Conservation (phyloP, 2,113 vertebrate genomes). For the Climacteris rufus region DNA sequence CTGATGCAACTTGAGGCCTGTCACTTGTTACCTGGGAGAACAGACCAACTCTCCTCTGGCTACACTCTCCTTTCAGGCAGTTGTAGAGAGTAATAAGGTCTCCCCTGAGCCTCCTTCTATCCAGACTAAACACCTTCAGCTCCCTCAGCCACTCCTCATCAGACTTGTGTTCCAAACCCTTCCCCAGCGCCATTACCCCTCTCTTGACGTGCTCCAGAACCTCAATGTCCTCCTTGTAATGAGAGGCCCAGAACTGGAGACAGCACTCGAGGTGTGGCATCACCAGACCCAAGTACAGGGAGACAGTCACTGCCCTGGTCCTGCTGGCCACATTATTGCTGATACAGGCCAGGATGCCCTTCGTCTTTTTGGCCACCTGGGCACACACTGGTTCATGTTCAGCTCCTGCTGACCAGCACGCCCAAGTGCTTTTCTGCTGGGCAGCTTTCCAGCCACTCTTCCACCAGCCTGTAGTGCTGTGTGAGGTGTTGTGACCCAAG, state of each 20-base stretch:
- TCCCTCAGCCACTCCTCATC: neutral
- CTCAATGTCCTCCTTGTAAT: neutral
- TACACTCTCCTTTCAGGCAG: neutral
- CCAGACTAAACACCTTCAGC: neutral
- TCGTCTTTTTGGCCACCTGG: neutral
- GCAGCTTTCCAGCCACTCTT: neutral
- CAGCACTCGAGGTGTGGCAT: accelerated
- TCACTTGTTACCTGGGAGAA: neutral
- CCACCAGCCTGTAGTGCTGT: neutral
- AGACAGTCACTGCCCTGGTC: neutral
- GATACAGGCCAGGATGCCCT: neutral
- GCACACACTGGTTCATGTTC: accelerated
- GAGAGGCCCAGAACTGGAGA: neutral
- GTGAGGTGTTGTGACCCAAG: neutral
- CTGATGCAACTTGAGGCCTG: neutral
- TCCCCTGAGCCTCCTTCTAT: neutral
- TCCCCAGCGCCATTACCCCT: neutral
- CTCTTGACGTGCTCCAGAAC: neutral
- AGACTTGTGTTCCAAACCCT: neutral
- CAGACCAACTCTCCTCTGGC: neutral
- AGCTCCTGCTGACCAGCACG: neutral
- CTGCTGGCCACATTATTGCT: neutral
- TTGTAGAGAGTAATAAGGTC: neutral
- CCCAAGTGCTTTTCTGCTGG: neutral
- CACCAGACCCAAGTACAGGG: neutral